A percentile compares a stretch with the other conserved stretches of the same genome.
Evolutionary conservation across 2,888 invertebrate species (phyloP).

Genomic region (Laothoe populi): DNA sequence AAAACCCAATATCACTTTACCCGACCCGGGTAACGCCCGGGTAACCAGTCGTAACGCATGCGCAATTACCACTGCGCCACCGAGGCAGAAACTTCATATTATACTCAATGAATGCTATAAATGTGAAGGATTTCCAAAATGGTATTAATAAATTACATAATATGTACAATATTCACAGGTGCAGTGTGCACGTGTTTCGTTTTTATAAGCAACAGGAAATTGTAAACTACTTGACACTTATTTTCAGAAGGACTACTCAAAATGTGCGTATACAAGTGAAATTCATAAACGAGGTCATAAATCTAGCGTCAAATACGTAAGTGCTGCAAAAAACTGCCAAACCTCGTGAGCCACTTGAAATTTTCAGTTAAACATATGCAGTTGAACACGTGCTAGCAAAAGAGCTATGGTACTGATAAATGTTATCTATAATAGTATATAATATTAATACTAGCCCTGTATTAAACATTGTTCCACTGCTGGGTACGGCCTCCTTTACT

Average conservation of each 20-base stretch:
- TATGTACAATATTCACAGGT: background rate
- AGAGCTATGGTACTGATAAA: background rate
- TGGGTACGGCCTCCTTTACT: no score
- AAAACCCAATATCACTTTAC: no score
- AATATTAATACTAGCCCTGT: no score
- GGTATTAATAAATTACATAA: background rate
- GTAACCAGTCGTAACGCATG: no score
- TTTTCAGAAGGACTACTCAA: constrained; percentile 62
- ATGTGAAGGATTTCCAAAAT: background rate
- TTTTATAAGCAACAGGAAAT: constrained; percentile 32
- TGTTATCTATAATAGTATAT: no score
- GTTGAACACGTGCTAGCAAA: constrained; percentile 38
- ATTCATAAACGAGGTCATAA: constrained; percentile 49
- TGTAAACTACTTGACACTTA: constrained; percentile 39
- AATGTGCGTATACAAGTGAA: constrained; percentile 55
- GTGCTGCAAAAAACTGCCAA: constrained; percentile 23
- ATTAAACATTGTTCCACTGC: no score
- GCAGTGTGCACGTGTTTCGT: background rate
- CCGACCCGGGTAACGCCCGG: no score
- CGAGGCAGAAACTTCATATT: no score
- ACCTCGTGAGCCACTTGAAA: constrained; percentile 19
- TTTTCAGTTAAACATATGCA: constrained; percentile 38
- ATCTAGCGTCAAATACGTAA: constrained; percentile 42
- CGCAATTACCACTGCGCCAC: no score
- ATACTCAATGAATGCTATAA: no score